Base-by-base conservation (phyloP, 2,888 invertebrate species). In the Hydropsyche betteni region DNA sequence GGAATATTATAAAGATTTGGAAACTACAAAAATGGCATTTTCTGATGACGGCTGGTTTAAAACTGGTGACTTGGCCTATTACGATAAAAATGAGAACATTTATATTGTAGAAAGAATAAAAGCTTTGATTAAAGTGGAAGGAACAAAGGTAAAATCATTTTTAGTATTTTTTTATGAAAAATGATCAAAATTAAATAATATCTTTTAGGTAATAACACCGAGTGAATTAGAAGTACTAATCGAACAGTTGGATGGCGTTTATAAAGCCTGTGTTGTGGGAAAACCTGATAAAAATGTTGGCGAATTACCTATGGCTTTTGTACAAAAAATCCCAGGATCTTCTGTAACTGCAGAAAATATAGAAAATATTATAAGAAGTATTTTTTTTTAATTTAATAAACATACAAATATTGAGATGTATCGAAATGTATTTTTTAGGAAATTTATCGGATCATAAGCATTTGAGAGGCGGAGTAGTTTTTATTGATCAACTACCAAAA, bases 41-140 rank as follows among this genome's bases (percentile, higher is more conserved):
- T 77, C 78, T 50, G 12, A 51, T 7, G 80, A 80, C n/a, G 83
- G 82, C 4, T 84, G 83, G 83, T n/a, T 83, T 16, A 83, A 82
- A n/a, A 80, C 83, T 0, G 84, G 84, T 7, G 84, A 84, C 76
- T 75, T 84, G 3, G 81, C 80, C 8, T 82, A 82, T 64, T 81
- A 81, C 44, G 81, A 83, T 38, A 81, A 83, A 5, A 80, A 81
- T 0, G 82, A 82, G 0, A 80, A 83, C 53, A 8, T 84, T 2
- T 84, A 80, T 12, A 80, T 83, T 38, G 64, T 82, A 0, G 84
- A 83, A 34, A 80, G 84, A 75, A 50, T 83, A 1, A 83, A 83
- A 68, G 83, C 83, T 44, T 50, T 83, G 8, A 81, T 85, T 7
- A 84, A 83, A 78, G 83, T 81, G 14, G 78, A 80, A 61, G 82